A percentile compares a stretch with the other conserved stretches of the same genome.
Evolutionary conservation across 2,113 vertebrate genomes (phyloP).

Genomic region (Amblyopsis rosae): DNA sequence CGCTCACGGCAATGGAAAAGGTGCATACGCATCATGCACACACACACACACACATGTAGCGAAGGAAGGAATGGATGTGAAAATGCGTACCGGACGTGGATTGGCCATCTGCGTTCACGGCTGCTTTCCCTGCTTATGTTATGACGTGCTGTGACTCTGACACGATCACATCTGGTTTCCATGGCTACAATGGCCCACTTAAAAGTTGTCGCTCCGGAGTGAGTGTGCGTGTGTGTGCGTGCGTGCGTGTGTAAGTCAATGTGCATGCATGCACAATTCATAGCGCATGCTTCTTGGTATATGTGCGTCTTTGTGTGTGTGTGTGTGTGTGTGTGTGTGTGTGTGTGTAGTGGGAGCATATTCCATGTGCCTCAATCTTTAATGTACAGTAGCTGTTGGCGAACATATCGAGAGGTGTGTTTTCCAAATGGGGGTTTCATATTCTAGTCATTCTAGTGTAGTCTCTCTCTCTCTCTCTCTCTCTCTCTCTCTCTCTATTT

Average conservation of each 20-base stretch:
- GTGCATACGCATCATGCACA: too few species aligned
- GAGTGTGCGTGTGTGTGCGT: slow-evolving; percentile 35
- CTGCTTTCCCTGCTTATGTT: slow-evolving; percentile 61
- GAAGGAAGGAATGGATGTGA: not conserved
- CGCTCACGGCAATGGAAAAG: too few species aligned
- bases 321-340: slow-evolving; percentile 4
- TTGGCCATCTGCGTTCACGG: slow-evolving; percentile 26
- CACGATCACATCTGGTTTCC: slow-evolving; percentile 69
- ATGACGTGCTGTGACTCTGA: slow-evolving; percentile 62
- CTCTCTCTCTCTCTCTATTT: too few species aligned
- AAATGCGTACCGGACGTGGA: slow-evolving; percentile 15
- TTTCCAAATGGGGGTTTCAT: slow-evolving; percentile 39
- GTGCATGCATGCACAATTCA: slow-evolving; percentile 6
- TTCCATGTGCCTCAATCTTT: slow-evolving; percentile 61
- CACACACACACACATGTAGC: too few species aligned
- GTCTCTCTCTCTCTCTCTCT: not conserved
- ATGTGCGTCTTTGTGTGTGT: not conserved
- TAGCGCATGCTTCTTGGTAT: not conserved
- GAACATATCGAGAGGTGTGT: slow-evolving; percentile 35
- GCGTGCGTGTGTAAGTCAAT: slow-evolving; percentile 5
- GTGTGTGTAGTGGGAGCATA: slow-evolving; percentile 19
- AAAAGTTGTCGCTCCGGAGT: slow-evolving; percentile 57
- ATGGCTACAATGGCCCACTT: slow-evolving; percentile 75
- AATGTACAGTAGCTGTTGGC: slow-evolving; percentile 53
- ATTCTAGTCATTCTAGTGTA: not conserved